Evolutionary conservation across 2,888 invertebrate species (phyloP).

Genomic region (Trisateles emortualis): DNA sequence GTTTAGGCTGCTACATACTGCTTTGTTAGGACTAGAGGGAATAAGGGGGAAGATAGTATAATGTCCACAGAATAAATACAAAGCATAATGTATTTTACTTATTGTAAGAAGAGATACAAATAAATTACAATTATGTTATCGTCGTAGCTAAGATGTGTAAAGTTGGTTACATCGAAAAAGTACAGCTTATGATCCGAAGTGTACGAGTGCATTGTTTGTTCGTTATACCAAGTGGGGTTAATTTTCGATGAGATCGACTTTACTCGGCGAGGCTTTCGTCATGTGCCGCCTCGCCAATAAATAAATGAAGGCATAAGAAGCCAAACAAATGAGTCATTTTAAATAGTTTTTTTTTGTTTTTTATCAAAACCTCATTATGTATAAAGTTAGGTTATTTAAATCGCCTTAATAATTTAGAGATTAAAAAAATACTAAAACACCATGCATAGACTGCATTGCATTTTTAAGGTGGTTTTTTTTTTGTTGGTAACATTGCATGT

Average conservation of each 20-base stretch:
- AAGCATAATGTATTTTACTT: slow-evolving; percentile 77
- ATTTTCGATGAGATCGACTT: slow-evolving; percentile 11
- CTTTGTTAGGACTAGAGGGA: slow-evolving; percentile 70
- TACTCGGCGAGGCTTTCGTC: slow-evolving; percentile 9
- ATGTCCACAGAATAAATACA: slow-evolving; percentile 65
- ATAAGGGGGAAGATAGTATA: slow-evolving; percentile 65
- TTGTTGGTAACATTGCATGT: slow-evolving; percentile 58
- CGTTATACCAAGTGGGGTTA: neutral
- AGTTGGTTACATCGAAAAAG: neutral
- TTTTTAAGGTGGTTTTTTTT: slow-evolving; percentile 76
- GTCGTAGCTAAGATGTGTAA: slow-evolving; percentile 12
- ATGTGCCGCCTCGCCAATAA: neutral
- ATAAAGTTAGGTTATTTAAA: slow-evolving; percentile 72
- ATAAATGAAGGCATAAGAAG: slow-evolving; percentile 58
- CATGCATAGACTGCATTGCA: slow-evolving; percentile 83
- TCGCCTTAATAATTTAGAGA: slow-evolving; percentile 77
- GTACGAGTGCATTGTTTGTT: neutral
- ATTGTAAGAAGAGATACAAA: slow-evolving; percentile 45
- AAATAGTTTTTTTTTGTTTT: slow-evolving; percentile 45
- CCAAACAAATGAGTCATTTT: slow-evolving; percentile 81
- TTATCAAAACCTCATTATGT: slow-evolving; percentile 76
- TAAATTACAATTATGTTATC: slow-evolving; percentile 41
- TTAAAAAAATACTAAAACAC: slow-evolving; percentile 69
- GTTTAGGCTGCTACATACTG: slow-evolving; percentile 75
- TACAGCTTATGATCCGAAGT: neutral